phyloP scores from a whole-genome alignment of 2,113 vertebrate genomes.

The Chascanopsetta lugubris region DNA sequence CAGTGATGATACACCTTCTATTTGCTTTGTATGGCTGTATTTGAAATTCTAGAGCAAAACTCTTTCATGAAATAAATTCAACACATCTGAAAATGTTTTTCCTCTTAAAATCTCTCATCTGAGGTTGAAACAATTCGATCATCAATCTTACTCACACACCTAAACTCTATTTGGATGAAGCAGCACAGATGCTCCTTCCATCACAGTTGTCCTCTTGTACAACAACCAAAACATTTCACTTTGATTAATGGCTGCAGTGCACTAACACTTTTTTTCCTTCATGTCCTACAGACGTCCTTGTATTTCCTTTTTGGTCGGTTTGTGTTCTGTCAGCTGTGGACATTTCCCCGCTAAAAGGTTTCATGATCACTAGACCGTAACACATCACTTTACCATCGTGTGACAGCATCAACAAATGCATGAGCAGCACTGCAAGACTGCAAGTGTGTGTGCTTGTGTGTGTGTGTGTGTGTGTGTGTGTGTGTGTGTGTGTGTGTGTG shows the following conservation, averaged over 20 bases:
- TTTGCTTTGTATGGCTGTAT: no score
- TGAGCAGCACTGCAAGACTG: background rate
- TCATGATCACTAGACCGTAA: background rate
- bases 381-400: background rate
- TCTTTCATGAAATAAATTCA: no score
- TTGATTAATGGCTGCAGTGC: slow-evolving; percentile 13
- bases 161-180: no score
- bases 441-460: background rate
- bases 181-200: background rate
- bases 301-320: slow-evolving; percentile 11
- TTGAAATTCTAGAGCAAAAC: no score
- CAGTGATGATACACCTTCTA: no score
- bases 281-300: background rate
- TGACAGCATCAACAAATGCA: background rate
- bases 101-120: no score
- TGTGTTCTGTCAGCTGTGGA: slow-evolving; percentile 9
- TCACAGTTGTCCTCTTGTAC: background rate
- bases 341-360: background rate
- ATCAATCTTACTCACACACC: no score
- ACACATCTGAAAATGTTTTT: no score
- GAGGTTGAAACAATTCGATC: no score
- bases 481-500: background rate
- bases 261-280: background rate
- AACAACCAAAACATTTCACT: background rate
- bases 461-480: slow-evolving; percentile 12